phyloP scores from a whole-genome alignment of 2,888 invertebrate species.

The Pheosia gnoma region DNA sequence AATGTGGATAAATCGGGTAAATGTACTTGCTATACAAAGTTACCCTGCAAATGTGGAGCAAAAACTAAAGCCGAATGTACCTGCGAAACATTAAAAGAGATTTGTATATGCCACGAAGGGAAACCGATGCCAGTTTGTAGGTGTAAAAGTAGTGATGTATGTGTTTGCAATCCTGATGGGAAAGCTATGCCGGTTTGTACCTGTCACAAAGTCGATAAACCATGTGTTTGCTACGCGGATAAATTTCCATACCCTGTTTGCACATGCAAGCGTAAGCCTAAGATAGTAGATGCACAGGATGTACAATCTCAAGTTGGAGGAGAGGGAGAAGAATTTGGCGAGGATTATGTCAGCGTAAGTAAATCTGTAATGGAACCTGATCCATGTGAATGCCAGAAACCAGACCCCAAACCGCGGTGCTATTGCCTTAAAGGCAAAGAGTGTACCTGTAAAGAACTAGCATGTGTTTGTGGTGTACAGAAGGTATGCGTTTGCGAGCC shows the following conservation, averaged over 20 bases:
- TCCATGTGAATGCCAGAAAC: slow-evolving; percentile 65
- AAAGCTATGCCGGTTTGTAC: slow-evolving; percentile 56
- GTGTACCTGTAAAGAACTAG: slow-evolving; percentile 54
- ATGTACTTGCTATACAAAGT: slow-evolving; percentile 60
- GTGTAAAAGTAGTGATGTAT: slow-evolving; percentile 58
- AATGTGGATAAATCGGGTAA: slow-evolving; percentile 51
- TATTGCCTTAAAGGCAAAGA: slow-evolving; percentile 58
- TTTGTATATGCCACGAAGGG: slow-evolving; percentile 64
- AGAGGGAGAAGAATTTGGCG: slow-evolving; percentile 19
- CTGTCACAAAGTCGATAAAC: slow-evolving; percentile 63
- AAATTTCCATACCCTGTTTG: slow-evolving; percentile 66
- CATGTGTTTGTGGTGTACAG: slow-evolving; percentile 63
- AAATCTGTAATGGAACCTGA: slow-evolving; percentile 28
- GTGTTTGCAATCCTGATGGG: slow-evolving; percentile 62
- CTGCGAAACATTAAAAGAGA: slow-evolving; percentile 54
- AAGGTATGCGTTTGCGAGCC: slow-evolving; percentile 62
- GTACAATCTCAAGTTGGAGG: slow-evolving; percentile 20
- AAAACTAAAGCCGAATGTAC: slow-evolving; percentile 57
- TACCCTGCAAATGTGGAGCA: slow-evolving; percentile 70
- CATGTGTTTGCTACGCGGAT: slow-evolving; percentile 63
- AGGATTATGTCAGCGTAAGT: slow-evolving; percentile 16
- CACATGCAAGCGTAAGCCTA: slow-evolving; percentile 60
- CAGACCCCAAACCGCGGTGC: slow-evolving; percentile 50
- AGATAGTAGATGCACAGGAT: slow-evolving; percentile 26
- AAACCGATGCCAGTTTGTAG: slow-evolving; percentile 55